phyloP scores from a whole-genome alignment of 2,888 invertebrate genomes.

The Callimorpha dominula region DNA sequence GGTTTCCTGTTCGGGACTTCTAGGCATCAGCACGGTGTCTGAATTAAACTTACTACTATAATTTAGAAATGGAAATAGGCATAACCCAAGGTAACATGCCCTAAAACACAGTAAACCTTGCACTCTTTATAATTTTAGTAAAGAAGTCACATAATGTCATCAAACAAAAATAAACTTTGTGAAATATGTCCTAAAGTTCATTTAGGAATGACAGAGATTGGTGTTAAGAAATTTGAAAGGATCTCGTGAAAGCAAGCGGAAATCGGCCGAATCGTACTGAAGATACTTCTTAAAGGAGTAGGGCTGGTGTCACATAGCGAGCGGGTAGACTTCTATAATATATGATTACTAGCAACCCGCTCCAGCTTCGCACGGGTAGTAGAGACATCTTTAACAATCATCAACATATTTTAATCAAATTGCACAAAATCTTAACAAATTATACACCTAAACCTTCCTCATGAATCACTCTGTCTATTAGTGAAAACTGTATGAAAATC shows the following conservation, averaged over 20 bases:
- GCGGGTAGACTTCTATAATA: constrained; percentile 14
- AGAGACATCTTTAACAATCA: no score
- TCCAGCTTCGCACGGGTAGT: no score
- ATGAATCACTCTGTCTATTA: no score
- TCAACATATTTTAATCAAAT: no score
- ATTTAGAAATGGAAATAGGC: background rate
- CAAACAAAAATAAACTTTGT: constrained; percentile 22
- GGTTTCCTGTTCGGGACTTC: no score
- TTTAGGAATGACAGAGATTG: constrained; percentile 8
- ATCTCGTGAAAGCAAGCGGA: constrained; percentile 65
- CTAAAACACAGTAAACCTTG: background rate
- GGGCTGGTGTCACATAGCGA: constrained; percentile 22
- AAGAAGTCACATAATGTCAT: background rate
- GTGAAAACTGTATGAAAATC: no score
- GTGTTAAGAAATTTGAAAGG: constrained; percentile 43
- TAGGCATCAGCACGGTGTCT: no score
- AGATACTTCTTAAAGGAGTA: constrained; percentile 57
- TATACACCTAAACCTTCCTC: no score
- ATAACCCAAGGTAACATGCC: background rate
- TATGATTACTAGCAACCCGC: no score
- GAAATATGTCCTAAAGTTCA: constrained; percentile 5
- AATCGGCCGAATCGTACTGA: constrained; percentile 65
- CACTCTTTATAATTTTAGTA: background rate
- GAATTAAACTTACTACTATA: no score
- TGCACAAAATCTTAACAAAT: no score